phyloP scores from a whole-genome alignment of 2,888 invertebrate species.

The Tiliacea citrago region DNA sequence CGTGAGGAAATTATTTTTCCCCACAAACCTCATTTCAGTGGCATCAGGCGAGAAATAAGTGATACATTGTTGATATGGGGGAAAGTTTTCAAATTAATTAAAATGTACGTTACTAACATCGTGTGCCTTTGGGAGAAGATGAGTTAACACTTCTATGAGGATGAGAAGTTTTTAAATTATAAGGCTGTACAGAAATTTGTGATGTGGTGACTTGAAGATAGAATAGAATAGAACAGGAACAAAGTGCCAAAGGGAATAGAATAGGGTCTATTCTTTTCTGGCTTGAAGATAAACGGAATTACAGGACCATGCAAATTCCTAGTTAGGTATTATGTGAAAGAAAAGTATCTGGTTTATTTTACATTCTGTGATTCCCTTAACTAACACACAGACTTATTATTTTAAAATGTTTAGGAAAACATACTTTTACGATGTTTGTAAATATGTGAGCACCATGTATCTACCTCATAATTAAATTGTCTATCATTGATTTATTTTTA shows the following conservation, averaged over 20 bases:
- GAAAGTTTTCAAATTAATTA: slow-evolving; percentile 55
- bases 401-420: not conserved
- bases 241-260: no score
- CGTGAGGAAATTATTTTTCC: slow-evolving; percentile 23
- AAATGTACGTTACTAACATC: slow-evolving; percentile 7
- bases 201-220: not conserved
- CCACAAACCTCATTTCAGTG: slow-evolving; percentile 27
- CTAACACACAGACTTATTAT: no score
- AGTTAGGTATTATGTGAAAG: not conserved
- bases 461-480: no score
- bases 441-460: no score
- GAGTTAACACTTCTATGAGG: slow-evolving; percentile 33
- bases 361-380: no score
- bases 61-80: slow-evolving; percentile 42
- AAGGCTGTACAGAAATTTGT: no score
- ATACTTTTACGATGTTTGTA: no score
- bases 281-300: not conserved
- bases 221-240: no score
- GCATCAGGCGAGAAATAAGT: slow-evolving; percentile 19
- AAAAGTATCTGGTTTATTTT: not conserved
- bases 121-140: slow-evolving; percentile 20
- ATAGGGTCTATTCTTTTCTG: no score
- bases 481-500: no score
- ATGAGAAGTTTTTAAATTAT: slow-evolving; percentile 9
- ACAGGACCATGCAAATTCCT: not conserved